A percentile compares a stretch with the other conserved stretches of the same genome.
These are phyloP conservation scores for Crotophaga sulcirostris DNA, from an alignment of 2,113 vertebrate species.

Conservation along the genomic window DNA sequence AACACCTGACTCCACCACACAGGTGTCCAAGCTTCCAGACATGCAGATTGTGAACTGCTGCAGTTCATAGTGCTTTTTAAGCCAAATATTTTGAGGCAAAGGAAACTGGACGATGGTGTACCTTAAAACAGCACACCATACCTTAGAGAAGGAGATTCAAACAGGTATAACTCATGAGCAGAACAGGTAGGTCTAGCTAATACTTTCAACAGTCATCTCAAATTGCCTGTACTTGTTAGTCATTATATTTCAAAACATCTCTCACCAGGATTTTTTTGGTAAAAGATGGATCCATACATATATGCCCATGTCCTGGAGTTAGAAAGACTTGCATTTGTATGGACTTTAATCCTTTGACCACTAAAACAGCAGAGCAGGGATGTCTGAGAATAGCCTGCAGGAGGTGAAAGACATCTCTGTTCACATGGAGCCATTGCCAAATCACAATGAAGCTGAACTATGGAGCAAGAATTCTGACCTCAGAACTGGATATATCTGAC, in stretches of 20 bases:
- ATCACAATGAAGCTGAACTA: background rate
- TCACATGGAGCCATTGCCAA: rapidly evolving
- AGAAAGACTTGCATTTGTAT: background rate
- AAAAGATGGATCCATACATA: background rate
- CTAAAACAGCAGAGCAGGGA: background rate
- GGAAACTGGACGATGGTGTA: background rate
- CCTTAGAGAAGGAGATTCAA: background rate
- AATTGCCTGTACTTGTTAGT: background rate
- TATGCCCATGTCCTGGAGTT: background rate
- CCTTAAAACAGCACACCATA: rapidly evolving
- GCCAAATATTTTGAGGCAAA: background rate
- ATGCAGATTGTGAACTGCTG: background rate
- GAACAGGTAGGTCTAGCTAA: background rate
- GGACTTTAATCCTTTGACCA: background rate
- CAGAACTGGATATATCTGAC: background rate
- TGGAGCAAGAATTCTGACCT: background rate
- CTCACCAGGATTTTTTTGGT: background rate
- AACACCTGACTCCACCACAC: background rate
- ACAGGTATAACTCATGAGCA: rapidly evolving
- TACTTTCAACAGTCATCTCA: background rate
- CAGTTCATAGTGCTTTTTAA: rapidly evolving
- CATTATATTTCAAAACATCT: background rate
- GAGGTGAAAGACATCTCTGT: background rate
- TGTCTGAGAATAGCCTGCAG: background rate
- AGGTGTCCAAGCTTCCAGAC: background rate